Percentiles rank a stretch among this genome's conserved stretches.
These are phyloP conservation scores for Osmerus eperlanus DNA, from an alignment of 2,113 vertebrate species.

Conservation along the genomic window DNA sequence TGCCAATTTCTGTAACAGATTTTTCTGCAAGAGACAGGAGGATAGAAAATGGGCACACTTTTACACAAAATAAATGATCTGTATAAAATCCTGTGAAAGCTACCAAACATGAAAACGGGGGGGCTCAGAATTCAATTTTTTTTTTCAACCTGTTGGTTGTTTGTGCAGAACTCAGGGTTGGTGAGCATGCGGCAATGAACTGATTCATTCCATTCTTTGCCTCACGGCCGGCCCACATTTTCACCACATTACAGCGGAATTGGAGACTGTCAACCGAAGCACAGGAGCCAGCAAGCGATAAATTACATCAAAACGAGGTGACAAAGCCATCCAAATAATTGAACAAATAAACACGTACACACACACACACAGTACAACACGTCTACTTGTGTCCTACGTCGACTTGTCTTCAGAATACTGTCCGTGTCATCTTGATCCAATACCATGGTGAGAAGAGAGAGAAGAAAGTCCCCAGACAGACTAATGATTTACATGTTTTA, in stretches of 20 bases:
- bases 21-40: too few species aligned
- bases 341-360: neutral
- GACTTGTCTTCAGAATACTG: too few species aligned
- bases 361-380: neutral
- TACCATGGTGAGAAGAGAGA: too few species aligned
- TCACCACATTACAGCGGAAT: constrained; percentile 17
- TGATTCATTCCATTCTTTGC: constrained; percentile 40
- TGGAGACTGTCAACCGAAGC: neutral
- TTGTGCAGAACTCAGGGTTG: constrained; percentile 7
- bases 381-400: too few species aligned
- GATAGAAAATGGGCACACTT: too few species aligned
- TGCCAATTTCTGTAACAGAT: neutral
- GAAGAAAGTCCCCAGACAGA: too few species aligned
- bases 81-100: too few species aligned
- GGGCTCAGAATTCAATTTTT: constrained; percentile 14
- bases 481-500: too few species aligned
- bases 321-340: neutral
- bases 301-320: constrained; percentile 4
- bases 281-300: neutral
- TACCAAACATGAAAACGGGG: constrained; percentile 1
- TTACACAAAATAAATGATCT: too few species aligned
- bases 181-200: constrained; percentile 11
- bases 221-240: constrained; percentile 21
- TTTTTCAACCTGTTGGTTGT: constrained; percentile 20
- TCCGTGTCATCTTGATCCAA: too few species aligned